Evolutionary conservation across 92 coral and sea anemone genomes (phyloP).

Genomic region (Nematostella vectensis): DNA sequence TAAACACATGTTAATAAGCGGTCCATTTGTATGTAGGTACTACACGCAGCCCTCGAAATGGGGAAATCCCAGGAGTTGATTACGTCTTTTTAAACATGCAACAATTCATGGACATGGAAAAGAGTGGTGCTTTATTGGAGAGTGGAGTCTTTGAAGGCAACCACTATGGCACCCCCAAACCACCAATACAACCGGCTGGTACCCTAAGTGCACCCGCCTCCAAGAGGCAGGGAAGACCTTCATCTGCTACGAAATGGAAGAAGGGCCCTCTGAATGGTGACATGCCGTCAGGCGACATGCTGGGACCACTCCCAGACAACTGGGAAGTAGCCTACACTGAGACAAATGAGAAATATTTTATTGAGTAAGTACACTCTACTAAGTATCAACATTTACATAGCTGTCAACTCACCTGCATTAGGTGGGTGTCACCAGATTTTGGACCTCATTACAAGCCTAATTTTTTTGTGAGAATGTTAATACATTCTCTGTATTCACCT

Average conservation of each 20-base stretch:
- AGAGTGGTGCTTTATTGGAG: slow-evolving; percentile 76
- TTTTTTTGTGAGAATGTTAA: no score
- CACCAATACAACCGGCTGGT: slow-evolving; percentile 53
- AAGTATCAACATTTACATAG: no score
- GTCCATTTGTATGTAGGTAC: slow-evolving; percentile 48
- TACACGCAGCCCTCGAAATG: slow-evolving; percentile 80
- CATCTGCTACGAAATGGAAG: slow-evolving; percentile 1
- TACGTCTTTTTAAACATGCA: slow-evolving; percentile 75
- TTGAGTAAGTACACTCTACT: slow-evolving; percentile 53
- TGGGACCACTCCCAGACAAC: slow-evolving; percentile 79
- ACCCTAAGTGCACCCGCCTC: slow-evolving; percentile 7
- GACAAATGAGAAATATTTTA: slow-evolving; percentile 79
- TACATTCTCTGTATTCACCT: no score
- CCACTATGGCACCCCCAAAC: slow-evolving; percentile 96
- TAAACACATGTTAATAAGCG: no score
- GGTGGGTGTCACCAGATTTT: no score
- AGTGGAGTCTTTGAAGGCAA: slow-evolving; percentile 90
- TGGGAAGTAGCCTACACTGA: slow-evolving; percentile 97
- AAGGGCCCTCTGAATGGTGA: neutral
- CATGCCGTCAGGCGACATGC: slow-evolving; percentile 14
- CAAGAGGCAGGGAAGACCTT: neutral
- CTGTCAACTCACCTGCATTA: no score
- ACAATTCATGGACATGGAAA: slow-evolving; percentile 63
- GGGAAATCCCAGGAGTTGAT: slow-evolving; percentile 85
- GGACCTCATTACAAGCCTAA: no score